A percentile compares a stretch with the other conserved stretches of the same genome.
Conservation (phyloP, 2,113 vertebrate genomes). For the Himantopus leucocephalus region DNA sequence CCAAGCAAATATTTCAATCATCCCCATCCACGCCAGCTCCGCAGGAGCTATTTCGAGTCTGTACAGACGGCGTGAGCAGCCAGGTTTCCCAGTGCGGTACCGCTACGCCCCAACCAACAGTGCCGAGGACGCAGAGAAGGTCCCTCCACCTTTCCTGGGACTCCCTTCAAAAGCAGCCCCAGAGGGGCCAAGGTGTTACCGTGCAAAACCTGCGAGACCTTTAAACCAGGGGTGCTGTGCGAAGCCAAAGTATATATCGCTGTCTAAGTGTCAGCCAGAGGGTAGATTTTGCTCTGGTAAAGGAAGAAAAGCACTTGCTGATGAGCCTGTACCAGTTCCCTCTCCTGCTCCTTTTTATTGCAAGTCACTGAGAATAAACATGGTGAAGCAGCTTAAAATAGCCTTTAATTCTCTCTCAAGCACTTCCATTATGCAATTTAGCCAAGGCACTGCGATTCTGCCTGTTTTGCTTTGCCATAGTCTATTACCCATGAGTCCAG, state of each 20-base stretch:
- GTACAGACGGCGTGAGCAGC: rapidly evolving
- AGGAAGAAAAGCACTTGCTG: neutral
- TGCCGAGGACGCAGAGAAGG: neutral
- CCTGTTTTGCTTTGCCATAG: neutral
- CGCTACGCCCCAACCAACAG: rapidly evolving
- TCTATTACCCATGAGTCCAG: neutral
- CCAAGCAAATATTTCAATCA: neutral
- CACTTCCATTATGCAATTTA: neutral
- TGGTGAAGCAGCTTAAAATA: neutral
- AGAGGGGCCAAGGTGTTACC: neutral
- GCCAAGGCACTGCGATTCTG: neutral
- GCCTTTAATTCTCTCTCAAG: neutral
- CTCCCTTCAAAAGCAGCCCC: neutral
- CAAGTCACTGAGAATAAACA: neutral
- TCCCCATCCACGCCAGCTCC: neutral
- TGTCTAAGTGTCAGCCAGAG: neutral
- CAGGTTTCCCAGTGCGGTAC: neutral
- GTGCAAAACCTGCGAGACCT: neutral
- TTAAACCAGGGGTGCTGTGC: neutral
- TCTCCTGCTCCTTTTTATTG: neutral
- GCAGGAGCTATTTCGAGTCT: neutral
- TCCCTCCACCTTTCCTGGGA: neutral
- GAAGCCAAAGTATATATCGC: rapidly evolving
- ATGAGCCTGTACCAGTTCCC: neutral
- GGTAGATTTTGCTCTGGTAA: neutral